Evolutionary conservation across 2,113 vertebrate genomes (phyloP).

Genomic region (Lampris incognitus): DNA sequence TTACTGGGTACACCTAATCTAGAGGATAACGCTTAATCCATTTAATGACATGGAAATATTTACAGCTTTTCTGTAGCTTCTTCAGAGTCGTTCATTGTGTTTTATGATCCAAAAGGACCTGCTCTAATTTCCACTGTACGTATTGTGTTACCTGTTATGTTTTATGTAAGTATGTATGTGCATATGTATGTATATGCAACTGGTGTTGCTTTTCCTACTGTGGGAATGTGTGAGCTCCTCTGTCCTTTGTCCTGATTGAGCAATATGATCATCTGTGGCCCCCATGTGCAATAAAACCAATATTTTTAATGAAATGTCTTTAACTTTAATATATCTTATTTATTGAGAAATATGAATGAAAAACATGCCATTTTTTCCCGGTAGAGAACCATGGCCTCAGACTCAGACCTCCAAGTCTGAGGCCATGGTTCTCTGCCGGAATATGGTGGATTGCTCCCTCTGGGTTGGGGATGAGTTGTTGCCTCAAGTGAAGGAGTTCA

Average conservation of each 20-base stretch:
- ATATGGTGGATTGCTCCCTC: too few relatives aligned
- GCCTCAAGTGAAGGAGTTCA: too few relatives aligned
- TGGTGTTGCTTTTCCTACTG: conserved; percentile 25
- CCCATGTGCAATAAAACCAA: conserved; percentile 55
- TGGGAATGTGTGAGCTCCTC: conserved; percentile 18
- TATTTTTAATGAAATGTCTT: conserved; percentile 49
- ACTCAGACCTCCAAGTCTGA: too few relatives aligned
- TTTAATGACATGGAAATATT: conserved; percentile 8
- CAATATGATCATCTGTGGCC: conserved; percentile 30
- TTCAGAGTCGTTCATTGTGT: not conserved
- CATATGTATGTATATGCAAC: conserved; percentile 18
- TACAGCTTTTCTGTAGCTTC: conserved; percentile 22
- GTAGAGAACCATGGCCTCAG: too few relatives aligned
- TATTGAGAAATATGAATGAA: conserved; percentile 58
- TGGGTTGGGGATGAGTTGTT: too few relatives aligned
- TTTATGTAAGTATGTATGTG: conserved; percentile 6
- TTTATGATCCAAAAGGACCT: conserved; percentile 11
- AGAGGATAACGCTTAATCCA: not conserved
- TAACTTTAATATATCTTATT: conserved; percentile 57
- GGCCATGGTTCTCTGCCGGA: too few relatives aligned
- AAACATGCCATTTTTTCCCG: too few relatives aligned
- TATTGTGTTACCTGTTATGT: conserved; percentile 17
- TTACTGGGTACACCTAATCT: too few relatives aligned
- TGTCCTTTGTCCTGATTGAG: conserved; percentile 12
- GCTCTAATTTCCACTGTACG: conserved; percentile 16